Evolutionary conservation across 2,888 invertebrate species (phyloP).

Genomic region (Brachypterus glaber): DNA sequence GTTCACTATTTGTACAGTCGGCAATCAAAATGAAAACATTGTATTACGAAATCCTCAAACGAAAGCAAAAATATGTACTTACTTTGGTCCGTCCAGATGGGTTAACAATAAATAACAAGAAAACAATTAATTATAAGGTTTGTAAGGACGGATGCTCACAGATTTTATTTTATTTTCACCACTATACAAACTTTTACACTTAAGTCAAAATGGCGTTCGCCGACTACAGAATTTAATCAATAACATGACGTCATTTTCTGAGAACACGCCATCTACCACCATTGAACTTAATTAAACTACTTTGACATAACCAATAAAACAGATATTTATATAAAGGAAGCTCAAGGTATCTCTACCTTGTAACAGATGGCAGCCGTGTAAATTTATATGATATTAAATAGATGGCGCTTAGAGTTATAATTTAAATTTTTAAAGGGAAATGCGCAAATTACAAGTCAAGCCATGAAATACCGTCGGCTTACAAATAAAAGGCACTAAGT

Average conservation of each 20-base stretch:
- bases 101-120: slow-evolving; percentile 44
- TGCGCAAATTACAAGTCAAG: too few relatives aligned
- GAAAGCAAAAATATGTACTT: slow-evolving; percentile 38
- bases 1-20: slow-evolving; percentile 26
- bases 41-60: slow-evolving; percentile 31
- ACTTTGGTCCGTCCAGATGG: slow-evolving; percentile 77
- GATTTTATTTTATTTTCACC: slow-evolving; percentile 36
- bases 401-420: too few relatives aligned
- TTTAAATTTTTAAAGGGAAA: too few relatives aligned
- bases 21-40: slow-evolving; percentile 34
- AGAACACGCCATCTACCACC: slow-evolving; percentile 26
- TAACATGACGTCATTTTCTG: slow-evolving; percentile 37
- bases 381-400: too few relatives aligned
- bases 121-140: slow-evolving; percentile 36
- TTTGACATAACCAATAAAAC: neutral
- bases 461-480: too few relatives aligned
- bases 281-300: slow-evolving; percentile 19
- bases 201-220: slow-evolving; percentile 44
- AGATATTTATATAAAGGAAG: too few relatives aligned
- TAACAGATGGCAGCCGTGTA: too few relatives aligned
- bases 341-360: too few relatives aligned
- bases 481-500: too few relatives aligned
- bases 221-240: slow-evolving; percentile 40
- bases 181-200: slow-evolving; percentile 37
- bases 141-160: slow-evolving; percentile 41